Base-by-base conservation (phyloP, 2,797 vertebrate genomes). In the Podarcis siculus region DNA sequence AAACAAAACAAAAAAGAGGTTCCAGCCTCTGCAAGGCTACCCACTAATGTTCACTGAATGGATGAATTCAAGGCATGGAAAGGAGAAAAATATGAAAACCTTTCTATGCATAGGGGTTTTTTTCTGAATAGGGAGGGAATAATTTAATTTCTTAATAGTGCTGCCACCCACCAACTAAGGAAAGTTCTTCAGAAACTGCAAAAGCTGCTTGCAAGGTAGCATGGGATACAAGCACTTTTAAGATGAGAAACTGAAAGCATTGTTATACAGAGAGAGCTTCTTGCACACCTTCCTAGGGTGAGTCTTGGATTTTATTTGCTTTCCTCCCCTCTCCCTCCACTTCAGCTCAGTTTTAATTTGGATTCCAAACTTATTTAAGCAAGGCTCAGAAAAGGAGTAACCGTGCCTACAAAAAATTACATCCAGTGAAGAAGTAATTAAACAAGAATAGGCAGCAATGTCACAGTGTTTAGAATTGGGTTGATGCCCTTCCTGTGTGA, bases 351-450 rank as follows among this genome's bases (percentile, higher is more conserved):
- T 30, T 42, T 66, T 42, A 79, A 39, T 81, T 92, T 88, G 61
- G 89, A 79, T 73, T n/a, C 79, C 58, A 80, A 87, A 79, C 8
- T 88, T 90, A 90, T 88, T 88, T 3, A 73, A 55, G 86, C 88
- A 91, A 95, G 85, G 25, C 58, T 17, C 85, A 37, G 78, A 39
- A 73, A 75, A 90, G 85, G 82, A 1, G 1, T 77, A 64, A 82
- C 75, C 0, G 1, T 90, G 88, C 73, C 87, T 85, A 86, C 75
- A 32, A 27, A 45, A 80, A 37, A 49, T 83, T 81, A 83, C 83
- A 89, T 78, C 78, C 82, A 85, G 83, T 86, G 85, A 92, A 87
- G 39, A 37, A 86, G 9, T 83, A 32, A 0, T 81, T 77, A 88
- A 90, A 89, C 0, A 37, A 83, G 35, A 85, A 35, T 8, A 87